Evolutionary conservation across 2,113 vertebrate genomes (phyloP).

Genomic region (Heptranchias perlo): DNA sequence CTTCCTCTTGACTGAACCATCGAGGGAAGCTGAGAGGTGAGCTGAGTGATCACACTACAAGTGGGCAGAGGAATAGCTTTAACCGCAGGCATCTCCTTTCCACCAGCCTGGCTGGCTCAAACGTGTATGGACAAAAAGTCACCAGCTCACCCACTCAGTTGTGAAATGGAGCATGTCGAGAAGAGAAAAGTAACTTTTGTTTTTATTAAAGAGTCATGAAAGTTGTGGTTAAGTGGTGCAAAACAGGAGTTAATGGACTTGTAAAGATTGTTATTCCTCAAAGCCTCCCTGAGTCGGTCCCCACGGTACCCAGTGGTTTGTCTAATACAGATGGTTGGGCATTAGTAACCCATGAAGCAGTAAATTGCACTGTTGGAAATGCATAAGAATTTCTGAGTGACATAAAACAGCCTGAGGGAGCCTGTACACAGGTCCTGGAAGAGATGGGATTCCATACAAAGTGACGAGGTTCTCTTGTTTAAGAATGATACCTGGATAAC

Average conservation of each 20-base stretch:
- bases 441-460: not conserved
- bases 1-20: not conserved
- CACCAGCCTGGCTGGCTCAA: not conserved
- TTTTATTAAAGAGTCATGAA: not conserved
- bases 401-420: not conserved
- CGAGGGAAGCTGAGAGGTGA: not conserved
- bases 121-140: not conserved
- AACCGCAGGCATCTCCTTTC: not conserved
- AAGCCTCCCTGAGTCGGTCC: not conserved
- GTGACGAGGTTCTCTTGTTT: not conserved
- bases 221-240: not conserved
- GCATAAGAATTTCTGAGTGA: not conserved
- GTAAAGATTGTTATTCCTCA: not conserved
- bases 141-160: not conserved
- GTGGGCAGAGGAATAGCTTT: not conserved
- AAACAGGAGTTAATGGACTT: not conserved
- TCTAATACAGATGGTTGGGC: too few relatives aligned
- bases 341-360: too few relatives aligned
- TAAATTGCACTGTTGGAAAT: not conserved
- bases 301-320: not conserved
- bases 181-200: not conserved
- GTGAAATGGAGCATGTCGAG: not conserved
- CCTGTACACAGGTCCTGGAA: not conserved
- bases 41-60: not conserved
- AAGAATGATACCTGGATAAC: not conserved